Conservation (phyloP, 2,113 vertebrate genomes). For the Paramormyrops kingsleyae region DNA sequence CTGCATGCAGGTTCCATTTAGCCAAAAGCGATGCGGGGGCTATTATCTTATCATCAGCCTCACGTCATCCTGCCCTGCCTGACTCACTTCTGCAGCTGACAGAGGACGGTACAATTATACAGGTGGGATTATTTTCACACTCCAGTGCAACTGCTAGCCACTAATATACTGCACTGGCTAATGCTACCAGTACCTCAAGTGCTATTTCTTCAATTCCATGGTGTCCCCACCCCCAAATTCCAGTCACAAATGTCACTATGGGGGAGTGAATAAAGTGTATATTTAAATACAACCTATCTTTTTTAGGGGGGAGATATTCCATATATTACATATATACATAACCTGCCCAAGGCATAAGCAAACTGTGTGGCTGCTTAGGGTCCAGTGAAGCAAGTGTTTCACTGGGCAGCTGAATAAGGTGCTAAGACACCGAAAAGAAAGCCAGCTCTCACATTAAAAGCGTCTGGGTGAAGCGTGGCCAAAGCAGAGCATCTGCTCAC, state of each 20-base stretch:
- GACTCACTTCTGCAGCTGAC: neutral
- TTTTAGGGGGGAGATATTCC: neutral
- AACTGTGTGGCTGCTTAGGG: neutral
- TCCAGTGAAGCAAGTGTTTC: neutral
- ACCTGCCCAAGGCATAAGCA: neutral
- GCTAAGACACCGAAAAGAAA: neutral
- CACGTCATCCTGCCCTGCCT: neutral
- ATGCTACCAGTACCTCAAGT: neutral
- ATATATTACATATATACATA: neutral
- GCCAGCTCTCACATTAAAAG: neutral
- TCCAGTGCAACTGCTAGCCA: neutral
- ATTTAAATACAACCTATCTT: neutral
- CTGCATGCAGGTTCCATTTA: neutral
- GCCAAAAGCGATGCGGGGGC: neutral
- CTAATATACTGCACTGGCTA: neutral
- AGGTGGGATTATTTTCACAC: neutral
- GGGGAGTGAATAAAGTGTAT: neutral
- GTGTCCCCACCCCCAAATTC: neutral
- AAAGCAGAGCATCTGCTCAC: neutral
- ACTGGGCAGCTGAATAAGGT: neutral
- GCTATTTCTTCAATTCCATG: neutral
- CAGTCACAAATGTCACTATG: neutral
- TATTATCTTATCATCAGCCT: neutral
- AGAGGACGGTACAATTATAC: neutral
- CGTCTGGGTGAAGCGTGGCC: neutral